Evolutionary conservation across 2,113 vertebrate species (phyloP).

Genomic region (Acanthisitta chloris): DNA sequence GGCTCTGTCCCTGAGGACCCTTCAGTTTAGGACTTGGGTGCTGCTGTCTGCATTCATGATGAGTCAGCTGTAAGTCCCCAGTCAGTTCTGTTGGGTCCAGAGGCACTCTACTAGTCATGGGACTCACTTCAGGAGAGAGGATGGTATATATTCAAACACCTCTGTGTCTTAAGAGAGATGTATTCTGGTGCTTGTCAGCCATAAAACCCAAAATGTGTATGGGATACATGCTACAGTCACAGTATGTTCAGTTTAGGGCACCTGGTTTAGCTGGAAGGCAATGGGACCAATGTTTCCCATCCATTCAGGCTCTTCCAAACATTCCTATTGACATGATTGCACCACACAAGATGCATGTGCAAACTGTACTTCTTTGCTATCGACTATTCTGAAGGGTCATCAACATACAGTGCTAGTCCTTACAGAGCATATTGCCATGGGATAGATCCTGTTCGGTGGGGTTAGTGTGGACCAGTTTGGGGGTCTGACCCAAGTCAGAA

Average conservation of each 20-base stretch:
- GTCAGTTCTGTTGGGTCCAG: background rate
- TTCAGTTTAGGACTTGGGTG: background rate
- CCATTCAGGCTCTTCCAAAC: background rate
- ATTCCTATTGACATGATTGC: accelerated
- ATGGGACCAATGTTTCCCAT: background rate
- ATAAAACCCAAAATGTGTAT: background rate
- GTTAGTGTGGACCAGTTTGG: background rate
- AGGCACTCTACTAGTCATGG: background rate
- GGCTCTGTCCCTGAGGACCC: background rate
- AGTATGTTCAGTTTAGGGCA: background rate
- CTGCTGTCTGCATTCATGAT: background rate
- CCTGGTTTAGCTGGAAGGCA: background rate
- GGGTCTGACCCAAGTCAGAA: background rate
- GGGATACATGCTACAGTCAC: background rate
- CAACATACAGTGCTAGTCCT: background rate
- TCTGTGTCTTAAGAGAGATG: background rate
- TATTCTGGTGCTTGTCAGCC: background rate
- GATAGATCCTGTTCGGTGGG: background rate
- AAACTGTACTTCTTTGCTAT: accelerated
- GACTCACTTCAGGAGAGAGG: background rate
- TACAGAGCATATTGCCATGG: background rate
- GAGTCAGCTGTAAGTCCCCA: slow-evolving; percentile 9
- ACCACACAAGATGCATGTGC: accelerated
- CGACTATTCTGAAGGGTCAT: background rate
- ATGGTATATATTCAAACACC: background rate